These are phyloP conservation scores for Drosophila insularis DNA, from an alignment of 1,140 invertebrate genomes.

Conservation along the genomic window DNA sequence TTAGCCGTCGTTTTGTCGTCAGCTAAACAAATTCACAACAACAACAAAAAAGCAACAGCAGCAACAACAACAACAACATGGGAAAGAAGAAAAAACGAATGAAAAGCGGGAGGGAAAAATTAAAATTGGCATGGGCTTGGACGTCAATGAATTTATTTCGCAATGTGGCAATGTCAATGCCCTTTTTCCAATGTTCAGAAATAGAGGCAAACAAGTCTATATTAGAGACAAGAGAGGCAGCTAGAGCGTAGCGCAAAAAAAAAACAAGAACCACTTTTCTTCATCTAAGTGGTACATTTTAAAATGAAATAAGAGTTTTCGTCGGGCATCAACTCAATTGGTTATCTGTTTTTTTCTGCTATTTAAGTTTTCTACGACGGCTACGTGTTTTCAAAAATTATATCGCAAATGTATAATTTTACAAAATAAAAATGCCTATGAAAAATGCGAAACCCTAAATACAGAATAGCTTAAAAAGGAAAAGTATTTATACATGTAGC, in stretches of 20 bases:
- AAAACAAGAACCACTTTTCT: not conserved
- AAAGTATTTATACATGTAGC: too few species aligned
- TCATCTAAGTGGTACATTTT: constrained; percentile 40
- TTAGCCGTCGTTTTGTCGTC: constrained; percentile 49
- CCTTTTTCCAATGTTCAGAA: constrained; percentile 54
- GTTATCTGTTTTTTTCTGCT: not conserved
- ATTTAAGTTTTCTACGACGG: not conserved
- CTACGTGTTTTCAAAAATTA: not conserved
- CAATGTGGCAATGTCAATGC: constrained; percentile 74
- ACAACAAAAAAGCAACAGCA: not conserved
- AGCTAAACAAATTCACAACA: constrained; percentile 54
- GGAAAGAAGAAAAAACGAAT: constrained; percentile 17
- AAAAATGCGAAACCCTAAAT: too few species aligned
- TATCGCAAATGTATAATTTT: not conserved
- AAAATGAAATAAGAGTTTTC: constrained; percentile 28
- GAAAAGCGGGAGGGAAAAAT: constrained; percentile 50
- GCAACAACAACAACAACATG: constrained; percentile 6
- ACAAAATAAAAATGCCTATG: not conserved
- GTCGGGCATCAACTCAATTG: constrained; percentile 17
- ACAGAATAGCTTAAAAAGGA: too few species aligned
- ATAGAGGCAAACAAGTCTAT: constrained; percentile 30
- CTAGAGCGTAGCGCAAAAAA: constrained; percentile 6
- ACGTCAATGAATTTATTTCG: constrained; percentile 65
- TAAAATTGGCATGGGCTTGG: constrained; percentile 64
- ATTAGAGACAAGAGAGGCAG: constrained; percentile 6